Conservation (phyloP, 2,888 invertebrate species). For the Chrysolina oricalcia region DNA sequence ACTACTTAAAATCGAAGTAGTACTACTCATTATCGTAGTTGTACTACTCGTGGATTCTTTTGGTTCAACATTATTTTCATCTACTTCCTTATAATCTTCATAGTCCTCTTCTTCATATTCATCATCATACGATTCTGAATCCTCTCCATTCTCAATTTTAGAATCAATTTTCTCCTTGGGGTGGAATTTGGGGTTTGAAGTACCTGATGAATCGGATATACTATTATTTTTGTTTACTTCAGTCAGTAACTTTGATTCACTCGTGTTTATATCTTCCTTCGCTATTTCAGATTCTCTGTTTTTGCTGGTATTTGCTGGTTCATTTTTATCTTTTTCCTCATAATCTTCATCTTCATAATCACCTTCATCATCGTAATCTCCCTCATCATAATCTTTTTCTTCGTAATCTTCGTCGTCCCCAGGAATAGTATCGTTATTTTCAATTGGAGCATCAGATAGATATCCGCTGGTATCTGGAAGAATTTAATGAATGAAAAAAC, state of each 20-base stretch:
- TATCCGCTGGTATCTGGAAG: slow-evolving; percentile 32
- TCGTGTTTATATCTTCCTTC: neutral
- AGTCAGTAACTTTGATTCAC: neutral
- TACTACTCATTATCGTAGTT: too few relatives aligned
- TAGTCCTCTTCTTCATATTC: slow-evolving; percentile 49
- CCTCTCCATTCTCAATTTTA: slow-evolving; percentile 41
- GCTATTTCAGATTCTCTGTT: slow-evolving; percentile 11
- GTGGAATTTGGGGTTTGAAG: neutral
- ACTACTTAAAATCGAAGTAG: too few relatives aligned
- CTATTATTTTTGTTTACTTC: neutral
- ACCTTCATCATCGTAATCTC: slow-evolving; percentile 53
- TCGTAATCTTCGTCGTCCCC: slow-evolving; percentile 48
- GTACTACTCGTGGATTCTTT: neutral
- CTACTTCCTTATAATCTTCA: slow-evolving; percentile 39
- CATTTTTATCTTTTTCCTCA: slow-evolving; percentile 45
- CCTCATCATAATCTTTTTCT: slow-evolving; percentile 53
- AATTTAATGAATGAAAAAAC: slow-evolving; percentile 4
- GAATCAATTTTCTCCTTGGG: neutral
- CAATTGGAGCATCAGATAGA: slow-evolving; percentile 52
- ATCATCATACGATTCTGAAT: slow-evolving; percentile 50
- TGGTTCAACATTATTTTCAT: neutral
- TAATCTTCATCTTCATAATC: slow-evolving; percentile 52
- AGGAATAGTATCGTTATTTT: slow-evolving; percentile 39
- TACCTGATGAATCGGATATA: neutral
- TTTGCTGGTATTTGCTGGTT: slow-evolving; percentile 25